Base-by-base conservation (phyloP, 2,888 invertebrate genomes). In the Gandaritis pyraliata region DNA sequence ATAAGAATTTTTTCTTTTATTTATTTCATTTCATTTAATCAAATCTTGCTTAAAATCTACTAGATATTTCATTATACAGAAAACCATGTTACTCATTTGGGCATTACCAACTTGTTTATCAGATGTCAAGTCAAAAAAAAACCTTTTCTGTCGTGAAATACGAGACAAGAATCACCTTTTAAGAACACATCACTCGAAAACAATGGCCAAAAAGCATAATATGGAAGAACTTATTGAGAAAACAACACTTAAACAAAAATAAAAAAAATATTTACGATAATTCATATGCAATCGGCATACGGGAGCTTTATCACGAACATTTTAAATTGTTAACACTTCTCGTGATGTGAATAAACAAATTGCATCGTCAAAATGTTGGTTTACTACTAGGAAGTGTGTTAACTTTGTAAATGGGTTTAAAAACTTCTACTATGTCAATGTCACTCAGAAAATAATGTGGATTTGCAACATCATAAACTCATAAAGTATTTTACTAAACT, bases 321-420 rank as follows among this genome's bases (percentile, higher is more conserved):
- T 10, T 75, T 75, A 75, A 76, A 77, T 78, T 79, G 77, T 78
- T 69, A 71, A 68, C 67, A 30, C 38, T 10, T 48, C 47, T 54
- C 77, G 78, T 80, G 74, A 69, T 66, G 71, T 58, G 75, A 72
- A 80, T 82, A 68, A 66, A 70, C 70, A 74, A 66, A 64, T 69
- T 70, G 65, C 61, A 60, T 71, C 68, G 59, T 66, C 57, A 70
- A 67, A 67, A 60, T 65, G 10, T n/a, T 55, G 53, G 56, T 65
- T 62, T 69, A 66, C 63, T 1, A 61, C 43, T 64, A 63, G 63
- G 60, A 70, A 71, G 52, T 55, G 48, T 58, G 58, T 53, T 61
- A 66, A 64, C 49, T 62, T 60, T 58, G 58, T 45, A 55, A 62
- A 62, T 54, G 30, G 49, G 51, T 15, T 49, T 52, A 52, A 58